phyloP scores from a whole-genome alignment of 2,797 vertebrate genomes.

The Eulemur coronatus region DNA sequence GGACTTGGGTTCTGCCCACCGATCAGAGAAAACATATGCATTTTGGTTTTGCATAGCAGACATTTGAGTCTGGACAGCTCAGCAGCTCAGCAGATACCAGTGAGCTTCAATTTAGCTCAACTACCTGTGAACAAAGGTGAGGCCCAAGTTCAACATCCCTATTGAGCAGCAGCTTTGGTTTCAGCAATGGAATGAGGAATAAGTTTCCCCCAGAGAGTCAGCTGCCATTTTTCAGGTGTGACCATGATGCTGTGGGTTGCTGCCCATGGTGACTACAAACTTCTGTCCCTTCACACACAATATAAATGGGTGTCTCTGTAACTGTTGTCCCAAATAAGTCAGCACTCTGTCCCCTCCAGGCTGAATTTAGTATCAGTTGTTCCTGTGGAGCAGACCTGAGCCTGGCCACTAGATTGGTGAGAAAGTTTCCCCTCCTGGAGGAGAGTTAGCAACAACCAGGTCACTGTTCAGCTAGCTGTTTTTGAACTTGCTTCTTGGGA shows the following conservation, averaged over 20 bases:
- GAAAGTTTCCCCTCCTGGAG: neutral
- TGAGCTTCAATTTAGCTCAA: neutral
- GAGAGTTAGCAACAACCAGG: neutral
- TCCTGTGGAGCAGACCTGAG: neutral
- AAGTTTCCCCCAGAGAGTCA: neutral
- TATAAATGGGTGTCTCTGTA: neutral
- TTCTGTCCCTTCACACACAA: neutral
- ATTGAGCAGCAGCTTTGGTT: neutral
- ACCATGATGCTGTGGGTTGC: neutral
- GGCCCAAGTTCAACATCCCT: neutral
- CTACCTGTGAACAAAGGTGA: neutral
- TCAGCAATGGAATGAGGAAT: neutral
- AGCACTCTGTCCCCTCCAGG: neutral
- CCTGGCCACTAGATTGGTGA: neutral
- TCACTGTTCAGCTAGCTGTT: neutral
- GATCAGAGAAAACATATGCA: neutral
- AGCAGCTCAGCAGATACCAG: neutral
- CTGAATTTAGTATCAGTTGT: neutral
- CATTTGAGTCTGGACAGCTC: neutral
- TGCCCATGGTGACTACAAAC: neutral
- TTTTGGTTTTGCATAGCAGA: neutral
- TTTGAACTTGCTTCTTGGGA: neutral
- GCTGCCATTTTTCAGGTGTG: neutral
- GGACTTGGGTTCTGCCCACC: neutral
- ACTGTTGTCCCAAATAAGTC: neutral